Conservation (phyloP, 1,140 invertebrate genomes). For the Eriocheir sinensis region DNA sequence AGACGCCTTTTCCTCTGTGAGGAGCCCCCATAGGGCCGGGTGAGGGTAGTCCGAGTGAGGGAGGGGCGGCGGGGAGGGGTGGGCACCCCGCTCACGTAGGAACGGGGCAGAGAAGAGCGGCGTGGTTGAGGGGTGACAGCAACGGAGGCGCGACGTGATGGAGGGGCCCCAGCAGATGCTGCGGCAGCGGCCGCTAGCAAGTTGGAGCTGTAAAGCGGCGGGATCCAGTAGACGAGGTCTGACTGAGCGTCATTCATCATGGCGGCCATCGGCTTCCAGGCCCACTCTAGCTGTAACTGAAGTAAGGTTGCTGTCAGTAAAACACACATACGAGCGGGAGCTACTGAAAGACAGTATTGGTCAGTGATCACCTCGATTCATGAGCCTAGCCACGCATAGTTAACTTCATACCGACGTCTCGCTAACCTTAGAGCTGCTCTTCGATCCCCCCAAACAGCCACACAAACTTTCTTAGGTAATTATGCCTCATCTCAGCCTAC, state of each 20-base stretch:
- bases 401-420: no score
- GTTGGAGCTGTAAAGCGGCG: constrained; percentile 77
- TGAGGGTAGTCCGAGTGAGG: constrained; percentile 33
- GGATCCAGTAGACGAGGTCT: constrained; percentile 78
- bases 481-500: background rate
- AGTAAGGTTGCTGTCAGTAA: background rate
- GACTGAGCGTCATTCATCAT: constrained; percentile 78
- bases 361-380: background rate
- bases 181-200: constrained; percentile 56
- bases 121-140: background rate
- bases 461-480: background rate
- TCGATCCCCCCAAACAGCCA: no score
- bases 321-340: no score
- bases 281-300: constrained; percentile 78
- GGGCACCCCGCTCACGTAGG: constrained; percentile 36
- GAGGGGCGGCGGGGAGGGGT: constrained; percentile 50
- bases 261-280: constrained; percentile 79
- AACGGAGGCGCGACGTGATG: constrained; percentile 32
- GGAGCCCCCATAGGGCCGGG: constrained; percentile 14
- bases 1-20: constrained; percentile 62
- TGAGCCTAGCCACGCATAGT: background rate
- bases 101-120: constrained; percentile 60
- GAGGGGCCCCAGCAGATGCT: background rate
- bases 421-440: no score
- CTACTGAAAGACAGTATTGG: no score